These are phyloP conservation scores for Dicycla oo DNA, from an alignment of 2,888 invertebrate genomes.

Conservation along the genomic window DNA sequence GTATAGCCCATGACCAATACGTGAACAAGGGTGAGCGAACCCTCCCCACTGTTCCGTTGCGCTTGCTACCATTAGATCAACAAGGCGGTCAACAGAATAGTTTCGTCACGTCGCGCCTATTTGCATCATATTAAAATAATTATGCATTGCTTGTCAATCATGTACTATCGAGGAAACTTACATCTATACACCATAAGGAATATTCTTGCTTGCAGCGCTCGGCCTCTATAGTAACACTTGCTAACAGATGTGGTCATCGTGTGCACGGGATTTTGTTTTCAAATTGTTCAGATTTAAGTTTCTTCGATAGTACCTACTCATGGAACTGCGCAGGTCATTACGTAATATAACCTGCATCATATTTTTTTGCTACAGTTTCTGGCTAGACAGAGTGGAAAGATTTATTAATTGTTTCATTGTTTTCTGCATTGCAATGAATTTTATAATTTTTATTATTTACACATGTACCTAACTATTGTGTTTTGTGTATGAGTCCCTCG, in stretches of 20 bases:
- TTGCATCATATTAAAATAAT: background rate
- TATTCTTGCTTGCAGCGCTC: too few relatives aligned
- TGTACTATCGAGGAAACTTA: too few relatives aligned
- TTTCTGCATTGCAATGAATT: background rate
- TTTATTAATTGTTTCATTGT: slow-evolving; percentile 39
- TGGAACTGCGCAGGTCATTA: background rate
- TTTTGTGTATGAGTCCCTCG: background rate
- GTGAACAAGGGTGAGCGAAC: rapidly evolving
- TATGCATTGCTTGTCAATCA: slow-evolving; percentile 10
- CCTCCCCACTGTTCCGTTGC: background rate
- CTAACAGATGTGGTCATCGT: too few relatives aligned
- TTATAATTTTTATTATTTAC: background rate
- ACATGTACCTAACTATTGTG: background rate
- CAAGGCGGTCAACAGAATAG: background rate
- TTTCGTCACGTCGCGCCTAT: background rate
- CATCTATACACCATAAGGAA: too few relatives aligned
- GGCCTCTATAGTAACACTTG: too few relatives aligned
- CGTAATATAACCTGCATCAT: background rate
- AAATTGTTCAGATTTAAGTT: too few relatives aligned
- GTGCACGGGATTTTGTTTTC: too few relatives aligned
- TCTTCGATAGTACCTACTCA: too few relatives aligned
- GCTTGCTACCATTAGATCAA: background rate
- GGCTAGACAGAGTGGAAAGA: slow-evolving; percentile 28
- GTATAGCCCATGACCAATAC: background rate
- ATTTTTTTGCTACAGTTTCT: slow-evolving; percentile 33